Conservation (phyloP, 1,140 invertebrate species). For the Bombus difficillimus region DNA sequence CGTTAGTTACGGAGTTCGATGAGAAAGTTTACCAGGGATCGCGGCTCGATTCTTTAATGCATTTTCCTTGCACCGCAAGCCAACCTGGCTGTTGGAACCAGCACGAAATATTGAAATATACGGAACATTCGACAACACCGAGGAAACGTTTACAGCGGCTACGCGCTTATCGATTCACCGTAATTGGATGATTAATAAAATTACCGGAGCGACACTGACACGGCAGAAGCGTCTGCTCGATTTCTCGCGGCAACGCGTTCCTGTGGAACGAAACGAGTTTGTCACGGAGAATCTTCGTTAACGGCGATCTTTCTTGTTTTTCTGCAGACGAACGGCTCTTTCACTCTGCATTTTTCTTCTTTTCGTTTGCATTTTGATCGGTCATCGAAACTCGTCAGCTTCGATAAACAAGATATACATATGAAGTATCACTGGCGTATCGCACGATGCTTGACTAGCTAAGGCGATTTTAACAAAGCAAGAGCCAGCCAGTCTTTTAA, state of each 20-base stretch:
- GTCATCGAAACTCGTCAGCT: constrained; percentile 1
- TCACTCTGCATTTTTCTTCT: background rate
- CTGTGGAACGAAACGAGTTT: background rate
- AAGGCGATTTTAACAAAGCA: constrained; percentile 26
- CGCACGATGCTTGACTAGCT: background rate
- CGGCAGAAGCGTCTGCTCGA: background rate
- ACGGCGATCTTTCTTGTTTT: background rate
- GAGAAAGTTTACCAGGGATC: constrained; percentile 33
- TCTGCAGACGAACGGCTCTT: background rate
- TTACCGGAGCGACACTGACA: background rate
- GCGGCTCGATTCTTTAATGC: constrained; percentile 45
- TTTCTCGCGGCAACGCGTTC: constrained; percentile 1
- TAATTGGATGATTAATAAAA: constrained; percentile 52
- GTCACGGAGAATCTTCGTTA: background rate
- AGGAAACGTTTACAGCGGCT: background rate
- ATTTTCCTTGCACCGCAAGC: constrained; percentile 28
- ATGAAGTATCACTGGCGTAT: background rate
- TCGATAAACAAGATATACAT: background rate
- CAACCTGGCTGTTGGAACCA: background rate
- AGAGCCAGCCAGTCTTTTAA: constrained; percentile 2
- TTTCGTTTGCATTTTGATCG: constrained; percentile 17
- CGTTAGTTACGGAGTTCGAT: constrained; percentile 51
- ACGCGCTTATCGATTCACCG: constrained; percentile 12
- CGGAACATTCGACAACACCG: constrained; percentile 10
- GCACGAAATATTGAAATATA: constrained; percentile 45